Evolutionary conservation across 2,113 vertebrate species (phyloP).

Genomic region (Calidris pugnax): DNA sequence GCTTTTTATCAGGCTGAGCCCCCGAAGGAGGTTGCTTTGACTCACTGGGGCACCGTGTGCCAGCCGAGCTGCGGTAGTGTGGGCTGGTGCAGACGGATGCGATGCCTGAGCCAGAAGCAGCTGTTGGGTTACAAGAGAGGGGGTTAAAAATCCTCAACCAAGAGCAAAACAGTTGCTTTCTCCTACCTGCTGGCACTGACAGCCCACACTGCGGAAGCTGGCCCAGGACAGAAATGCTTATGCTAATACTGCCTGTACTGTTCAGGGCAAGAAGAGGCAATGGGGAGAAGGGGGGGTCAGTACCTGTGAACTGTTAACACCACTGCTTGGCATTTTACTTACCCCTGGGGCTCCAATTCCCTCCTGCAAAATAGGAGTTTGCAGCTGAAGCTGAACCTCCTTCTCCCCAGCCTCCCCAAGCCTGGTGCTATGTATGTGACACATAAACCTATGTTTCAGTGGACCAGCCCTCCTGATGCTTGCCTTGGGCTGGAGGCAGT

Average conservation of each 20-base stretch:
- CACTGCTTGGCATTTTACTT: not conserved
- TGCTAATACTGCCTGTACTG: not conserved
- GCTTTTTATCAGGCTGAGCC: not conserved
- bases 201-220: not conserved
- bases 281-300: not conserved
- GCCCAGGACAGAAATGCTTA: accelerated
- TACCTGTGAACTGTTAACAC: accelerated
- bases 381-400: not conserved
- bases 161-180: not conserved
- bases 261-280: not conserved
- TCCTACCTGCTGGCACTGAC: not conserved
- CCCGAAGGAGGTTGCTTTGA: not conserved
- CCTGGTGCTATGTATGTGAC: accelerated
- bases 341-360: not conserved
- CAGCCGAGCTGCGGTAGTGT: not conserved
- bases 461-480: accelerated
- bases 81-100: accelerated
- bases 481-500: accelerated
- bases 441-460: accelerated
- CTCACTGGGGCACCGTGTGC: accelerated
- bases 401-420: not conserved
- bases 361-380: not conserved
- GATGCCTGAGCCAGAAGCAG: accelerated
- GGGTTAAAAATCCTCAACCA: not conserved
- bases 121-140: not conserved